phyloP scores from a whole-genome alignment of 1,140 invertebrate species.

The Anastrepha ludens region DNA sequence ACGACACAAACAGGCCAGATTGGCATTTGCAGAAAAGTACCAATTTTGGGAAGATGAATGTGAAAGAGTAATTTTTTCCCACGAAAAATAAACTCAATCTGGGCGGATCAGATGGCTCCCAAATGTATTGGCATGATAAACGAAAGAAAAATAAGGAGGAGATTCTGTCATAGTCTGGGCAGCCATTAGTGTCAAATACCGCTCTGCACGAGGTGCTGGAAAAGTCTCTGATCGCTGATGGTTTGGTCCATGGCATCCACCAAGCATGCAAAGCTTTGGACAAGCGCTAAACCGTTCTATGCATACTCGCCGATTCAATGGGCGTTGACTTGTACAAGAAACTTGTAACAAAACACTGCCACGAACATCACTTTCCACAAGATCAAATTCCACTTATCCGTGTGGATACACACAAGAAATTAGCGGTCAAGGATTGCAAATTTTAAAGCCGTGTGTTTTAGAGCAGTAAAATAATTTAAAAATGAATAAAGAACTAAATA shows the following conservation, averaged over 20 bases:
- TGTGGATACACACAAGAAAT: slow-evolving; percentile 98
- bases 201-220: slow-evolving; percentile 98
- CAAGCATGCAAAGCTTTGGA: slow-evolving; percentile 97
- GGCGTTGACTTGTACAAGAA: slow-evolving; percentile 98
- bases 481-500: slow-evolving; percentile 53
- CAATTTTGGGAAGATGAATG: too few species aligned
- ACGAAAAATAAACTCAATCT: too few species aligned
- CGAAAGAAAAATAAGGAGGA: too few species aligned
- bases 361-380: slow-evolving; percentile 84
- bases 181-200: slow-evolving; percentile 77
- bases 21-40: too few species aligned
- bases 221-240: slow-evolving; percentile 94
- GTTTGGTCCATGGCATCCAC: slow-evolving; percentile 95
- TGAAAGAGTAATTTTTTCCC: too few species aligned
- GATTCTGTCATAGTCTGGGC: too few species aligned
- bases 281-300: slow-evolving; percentile 97
- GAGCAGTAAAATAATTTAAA: slow-evolving; percentile 45
- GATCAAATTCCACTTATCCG: slow-evolving; percentile 90
- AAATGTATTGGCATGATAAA: too few species aligned
- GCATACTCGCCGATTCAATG: slow-evolving; percentile 97
- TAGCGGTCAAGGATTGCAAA: slow-evolving; percentile 72
- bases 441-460: slow-evolving; percentile 20
- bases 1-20: too few species aligned
- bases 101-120: too few species aligned
- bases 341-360: slow-evolving; percentile 97